Evolutionary conservation across 2,888 invertebrate species (phyloP).

Genomic region (Tetragonula carbonaria): DNA sequence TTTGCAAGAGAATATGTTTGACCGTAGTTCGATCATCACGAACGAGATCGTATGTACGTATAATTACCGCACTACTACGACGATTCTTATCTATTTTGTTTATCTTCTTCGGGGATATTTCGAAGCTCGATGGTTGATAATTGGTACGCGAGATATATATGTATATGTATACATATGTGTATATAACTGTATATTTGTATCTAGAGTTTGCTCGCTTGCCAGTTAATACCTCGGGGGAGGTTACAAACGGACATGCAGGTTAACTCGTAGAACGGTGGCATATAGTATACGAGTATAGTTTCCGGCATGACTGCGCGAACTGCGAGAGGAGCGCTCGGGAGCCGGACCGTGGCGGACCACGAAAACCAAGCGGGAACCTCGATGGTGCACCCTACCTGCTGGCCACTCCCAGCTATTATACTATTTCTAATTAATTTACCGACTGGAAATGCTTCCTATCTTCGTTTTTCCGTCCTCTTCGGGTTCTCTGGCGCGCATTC

Average conservation of each 20-base stretch:
- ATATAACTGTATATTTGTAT: slow-evolving; percentile 51
- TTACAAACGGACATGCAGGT: slow-evolving; percentile 71
- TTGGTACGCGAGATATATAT: slow-evolving; percentile 39
- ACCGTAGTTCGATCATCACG: neutral
- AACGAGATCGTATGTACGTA: neutral
- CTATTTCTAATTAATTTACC: slow-evolving; percentile 79
- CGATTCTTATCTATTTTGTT: slow-evolving; percentile 31
- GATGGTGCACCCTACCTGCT: slow-evolving; percentile 61
- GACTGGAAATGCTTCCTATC: slow-evolving; percentile 64
- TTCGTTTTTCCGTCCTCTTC: slow-evolving; percentile 8
- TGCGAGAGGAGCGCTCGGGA: slow-evolving; percentile 46
- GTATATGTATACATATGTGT: slow-evolving; percentile 3
- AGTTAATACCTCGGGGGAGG: slow-evolving; percentile 74
- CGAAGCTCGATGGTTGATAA: slow-evolving; percentile 41
- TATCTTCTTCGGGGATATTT: slow-evolving; percentile 33
- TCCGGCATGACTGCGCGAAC: slow-evolving; percentile 60
- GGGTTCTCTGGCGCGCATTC: neutral
- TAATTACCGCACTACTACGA: neutral
- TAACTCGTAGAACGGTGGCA: slow-evolving; percentile 67
- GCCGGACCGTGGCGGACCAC: slow-evolving; percentile 52
- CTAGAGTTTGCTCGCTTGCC: slow-evolving; percentile 68
- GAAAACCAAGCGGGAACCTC: slow-evolving; percentile 63
- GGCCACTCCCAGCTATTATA: slow-evolving; percentile 74
- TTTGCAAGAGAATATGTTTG: neutral
- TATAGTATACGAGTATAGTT: slow-evolving; percentile 63